These are phyloP conservation scores for Dasypogon diadema DNA, from an alignment of 2,888 invertebrate species.

Conservation along the genomic window DNA sequence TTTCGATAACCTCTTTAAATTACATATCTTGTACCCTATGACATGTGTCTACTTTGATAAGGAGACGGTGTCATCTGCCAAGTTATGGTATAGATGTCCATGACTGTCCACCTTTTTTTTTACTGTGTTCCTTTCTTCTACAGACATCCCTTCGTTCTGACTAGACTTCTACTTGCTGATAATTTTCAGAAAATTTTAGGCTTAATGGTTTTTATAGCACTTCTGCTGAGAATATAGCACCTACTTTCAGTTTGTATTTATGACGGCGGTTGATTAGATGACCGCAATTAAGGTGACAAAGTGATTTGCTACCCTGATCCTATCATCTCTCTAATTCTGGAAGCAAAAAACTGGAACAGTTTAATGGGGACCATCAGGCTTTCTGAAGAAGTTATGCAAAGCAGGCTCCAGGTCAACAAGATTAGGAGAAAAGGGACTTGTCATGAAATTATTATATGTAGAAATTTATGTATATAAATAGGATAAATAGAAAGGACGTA, in stretches of 20 bases:
- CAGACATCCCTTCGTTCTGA: background rate
- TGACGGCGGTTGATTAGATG: constrained; percentile 38
- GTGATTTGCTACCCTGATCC: constrained; percentile 41
- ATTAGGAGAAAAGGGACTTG: constrained; percentile 32
- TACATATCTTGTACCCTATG: constrained; percentile 48
- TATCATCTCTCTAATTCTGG: constrained; percentile 14
- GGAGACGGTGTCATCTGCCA: constrained; percentile 54
- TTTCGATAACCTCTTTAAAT: constrained; percentile 47
- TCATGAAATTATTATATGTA: constrained; percentile 32
- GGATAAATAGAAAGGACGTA: background rate
- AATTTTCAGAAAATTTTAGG: constrained; percentile 7
- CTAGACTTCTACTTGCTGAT: too few relatives aligned
- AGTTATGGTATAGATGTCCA: constrained; percentile 51
- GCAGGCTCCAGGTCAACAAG: constrained; percentile 14
- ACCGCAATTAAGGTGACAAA: constrained; percentile 49
- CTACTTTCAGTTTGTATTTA: constrained; percentile 8
- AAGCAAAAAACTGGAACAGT: background rate
- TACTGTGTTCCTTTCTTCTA: background rate
- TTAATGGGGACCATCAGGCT: background rate
- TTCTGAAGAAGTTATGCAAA: constrained; percentile 37
- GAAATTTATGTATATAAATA: background rate
- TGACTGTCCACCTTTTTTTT: background rate
- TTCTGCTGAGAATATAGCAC: background rate
- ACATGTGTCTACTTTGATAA: constrained; percentile 56
- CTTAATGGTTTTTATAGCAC: constrained; percentile 19